Evolutionary conservation across 2,113 vertebrate genomes (phyloP), one percentile per base, ranked within the genome.

Genomic region (Phrynocephalus versicolor): DNA sequence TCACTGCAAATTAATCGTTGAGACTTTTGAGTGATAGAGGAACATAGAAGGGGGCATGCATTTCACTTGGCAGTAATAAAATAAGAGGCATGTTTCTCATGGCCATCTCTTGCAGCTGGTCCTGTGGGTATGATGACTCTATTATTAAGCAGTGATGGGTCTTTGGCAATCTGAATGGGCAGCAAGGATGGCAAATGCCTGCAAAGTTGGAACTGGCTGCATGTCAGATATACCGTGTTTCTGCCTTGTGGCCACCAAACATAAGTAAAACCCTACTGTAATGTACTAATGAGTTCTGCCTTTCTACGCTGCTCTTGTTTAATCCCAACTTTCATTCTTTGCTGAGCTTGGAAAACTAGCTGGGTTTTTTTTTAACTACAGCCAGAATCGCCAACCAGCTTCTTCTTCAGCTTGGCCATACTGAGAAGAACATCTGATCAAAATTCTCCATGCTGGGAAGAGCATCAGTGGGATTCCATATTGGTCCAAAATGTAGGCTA

Each of bases 1-100:
- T 90, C 67, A 55, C 80, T 84, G 77, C 57, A 51, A 85, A 79
- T 33, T 30, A 55, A 88, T 71, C 65, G 35, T 45, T 71, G 14
- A 74, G 18, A 41, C 21, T 85, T 76, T 35, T 41, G 79, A 87
- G 41, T 51, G 0, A 1, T 18, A 83, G 30, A 77, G 0, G 0
- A 0, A 23, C 78, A 77, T 35, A 14, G 18, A 10, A 12, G 19
- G 21, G 30, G 33, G 19, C 14, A 67, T 3, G 85, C 25, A 14
- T 58, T 82, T 82, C 51, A 35, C 18, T 7, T 18, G 80, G 45
- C 16, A 80, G 25, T 64, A 74, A 21, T 7, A 16, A 60, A 14
- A 82, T 0, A 39, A n/a, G 0, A 1, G 1, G 30, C 72, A 69
- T 69, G 27, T 35, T 33, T 83, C 75, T 82, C 30, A 1, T 30